A percentile compares a stretch with the other conserved stretches of the same genome.
Conservation (phyloP, 2,797 vertebrate species). For the Hydrophis major region DNA sequence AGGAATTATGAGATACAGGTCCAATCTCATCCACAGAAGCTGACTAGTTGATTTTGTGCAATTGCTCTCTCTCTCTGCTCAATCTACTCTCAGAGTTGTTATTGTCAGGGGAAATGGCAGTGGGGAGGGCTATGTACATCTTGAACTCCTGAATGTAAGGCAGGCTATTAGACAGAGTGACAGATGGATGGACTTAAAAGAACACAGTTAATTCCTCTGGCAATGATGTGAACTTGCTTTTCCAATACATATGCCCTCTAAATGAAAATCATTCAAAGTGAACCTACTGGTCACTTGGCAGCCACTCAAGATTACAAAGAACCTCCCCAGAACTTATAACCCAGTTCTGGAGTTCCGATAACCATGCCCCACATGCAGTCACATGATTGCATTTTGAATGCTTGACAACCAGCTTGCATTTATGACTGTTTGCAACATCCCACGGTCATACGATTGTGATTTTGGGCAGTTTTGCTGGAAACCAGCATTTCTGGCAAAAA, state of each 20-base stretch:
- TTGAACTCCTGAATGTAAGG: neutral
- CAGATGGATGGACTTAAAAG: neutral
- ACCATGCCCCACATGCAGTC: neutral
- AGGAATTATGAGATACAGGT: neutral
- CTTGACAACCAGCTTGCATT: neutral
- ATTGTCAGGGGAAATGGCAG: neutral
- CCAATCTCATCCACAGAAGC: neutral
- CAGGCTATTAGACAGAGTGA: neutral
- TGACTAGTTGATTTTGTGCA: neutral
- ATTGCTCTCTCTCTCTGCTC: neutral
- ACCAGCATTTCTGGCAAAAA: neutral
- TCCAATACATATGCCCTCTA: neutral
- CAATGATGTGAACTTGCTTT: neutral
- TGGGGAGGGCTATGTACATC: neutral
- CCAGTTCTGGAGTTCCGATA: neutral
- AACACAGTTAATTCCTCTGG: neutral
- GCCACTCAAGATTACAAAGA: neutral
- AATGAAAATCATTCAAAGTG: neutral
- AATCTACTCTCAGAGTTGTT: neutral
- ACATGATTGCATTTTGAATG: neutral
- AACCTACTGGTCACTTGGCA: neutral
- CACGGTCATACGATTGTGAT: neutral
- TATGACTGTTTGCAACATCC: neutral
- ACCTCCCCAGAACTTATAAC: neutral
- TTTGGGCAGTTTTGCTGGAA: neutral